A percentile compares a stretch with the other conserved stretches of the same genome.
These are phyloP conservation scores for Premnoplex brunnescens DNA, from an alignment of 2,797 vertebrate genomes.

Conservation along the genomic window DNA sequence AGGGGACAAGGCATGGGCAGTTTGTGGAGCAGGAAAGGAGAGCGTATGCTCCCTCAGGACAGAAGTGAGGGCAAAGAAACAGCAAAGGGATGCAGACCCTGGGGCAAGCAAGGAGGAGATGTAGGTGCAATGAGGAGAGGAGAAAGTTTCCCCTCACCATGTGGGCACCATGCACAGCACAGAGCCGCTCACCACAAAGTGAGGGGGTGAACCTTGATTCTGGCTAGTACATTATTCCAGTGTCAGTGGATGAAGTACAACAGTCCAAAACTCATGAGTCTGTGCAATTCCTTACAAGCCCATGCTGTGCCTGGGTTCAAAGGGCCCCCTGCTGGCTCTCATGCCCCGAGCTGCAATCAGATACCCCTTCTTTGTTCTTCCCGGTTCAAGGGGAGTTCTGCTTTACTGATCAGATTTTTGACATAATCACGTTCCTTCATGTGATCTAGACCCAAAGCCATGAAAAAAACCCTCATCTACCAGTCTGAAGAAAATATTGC, in stretches of 20 bases:
- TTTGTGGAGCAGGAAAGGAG: neutral
- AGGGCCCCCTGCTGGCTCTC: neutral
- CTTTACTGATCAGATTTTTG: neutral
- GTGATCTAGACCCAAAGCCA: neutral
- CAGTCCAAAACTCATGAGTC: neutral
- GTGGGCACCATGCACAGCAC: fast-evolving
- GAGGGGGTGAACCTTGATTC: neutral
- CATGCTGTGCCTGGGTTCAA: neutral
- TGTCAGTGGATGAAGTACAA: neutral
- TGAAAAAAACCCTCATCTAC: neutral
- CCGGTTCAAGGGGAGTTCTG: neutral
- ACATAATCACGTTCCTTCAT: neutral
- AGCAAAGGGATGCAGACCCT: neutral
- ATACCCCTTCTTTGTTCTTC: neutral
- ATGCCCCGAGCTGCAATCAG: neutral
- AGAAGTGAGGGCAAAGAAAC: neutral
- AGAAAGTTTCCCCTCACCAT: fast-evolving
- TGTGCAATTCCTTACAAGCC: neutral
- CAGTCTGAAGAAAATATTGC: neutral
- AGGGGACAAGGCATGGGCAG: fast-evolving
- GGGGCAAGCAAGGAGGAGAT: fast-evolving
- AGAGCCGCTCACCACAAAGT: neutral
- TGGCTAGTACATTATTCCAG: neutral
- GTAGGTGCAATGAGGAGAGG: fast-evolving
- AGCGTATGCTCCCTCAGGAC: fast-evolving